Evolutionary conservation across 2,888 invertebrate species (phyloP).

Genomic region (Lithophane socia): DNA sequence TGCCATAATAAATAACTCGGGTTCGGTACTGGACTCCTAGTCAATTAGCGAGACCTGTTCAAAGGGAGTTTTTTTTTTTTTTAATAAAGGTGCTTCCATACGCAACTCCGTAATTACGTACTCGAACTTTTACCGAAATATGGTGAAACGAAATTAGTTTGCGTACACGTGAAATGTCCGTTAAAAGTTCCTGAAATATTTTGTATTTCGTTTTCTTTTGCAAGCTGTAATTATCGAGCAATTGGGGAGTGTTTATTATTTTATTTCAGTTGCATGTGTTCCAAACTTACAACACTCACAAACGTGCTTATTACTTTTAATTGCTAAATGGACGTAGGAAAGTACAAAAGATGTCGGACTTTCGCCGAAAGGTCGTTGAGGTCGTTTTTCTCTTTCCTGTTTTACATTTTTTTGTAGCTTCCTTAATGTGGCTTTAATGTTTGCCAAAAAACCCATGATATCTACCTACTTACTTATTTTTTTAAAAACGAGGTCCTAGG

Average conservation of each 20-base stretch:
- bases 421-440: neutral
- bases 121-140: constrained; percentile 58
- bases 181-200: constrained; percentile 30
- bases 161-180: constrained; percentile 36
- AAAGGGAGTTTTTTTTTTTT: constrained; percentile 59
- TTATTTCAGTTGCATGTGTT: neutral
- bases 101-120: constrained; percentile 63
- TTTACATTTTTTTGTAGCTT: neutral
- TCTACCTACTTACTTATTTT: neutral
- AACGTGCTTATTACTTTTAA: constrained; percentile 3
- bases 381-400: neutral
- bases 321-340: neutral
- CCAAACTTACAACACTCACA: neutral
- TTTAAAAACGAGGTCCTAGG: neutral
- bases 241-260: constrained; percentile 14
- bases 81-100: constrained; percentile 64
- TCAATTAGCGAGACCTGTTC: constrained; percentile 77
- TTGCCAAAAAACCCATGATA: neutral
- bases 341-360: neutral
- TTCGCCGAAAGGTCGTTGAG: neutral
- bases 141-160: constrained; percentile 53
- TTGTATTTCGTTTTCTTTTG: constrained; percentile 30
- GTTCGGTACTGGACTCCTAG: constrained; percentile 66
- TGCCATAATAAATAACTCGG: constrained; percentile 68
- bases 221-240: constrained; percentile 15